Percentiles rank a stretch among this genome's conserved stretches.
These are phyloP conservation scores for Martes martes DNA, from an alignment of 2,113 vertebrate genomes.

Conservation along the genomic window DNA sequence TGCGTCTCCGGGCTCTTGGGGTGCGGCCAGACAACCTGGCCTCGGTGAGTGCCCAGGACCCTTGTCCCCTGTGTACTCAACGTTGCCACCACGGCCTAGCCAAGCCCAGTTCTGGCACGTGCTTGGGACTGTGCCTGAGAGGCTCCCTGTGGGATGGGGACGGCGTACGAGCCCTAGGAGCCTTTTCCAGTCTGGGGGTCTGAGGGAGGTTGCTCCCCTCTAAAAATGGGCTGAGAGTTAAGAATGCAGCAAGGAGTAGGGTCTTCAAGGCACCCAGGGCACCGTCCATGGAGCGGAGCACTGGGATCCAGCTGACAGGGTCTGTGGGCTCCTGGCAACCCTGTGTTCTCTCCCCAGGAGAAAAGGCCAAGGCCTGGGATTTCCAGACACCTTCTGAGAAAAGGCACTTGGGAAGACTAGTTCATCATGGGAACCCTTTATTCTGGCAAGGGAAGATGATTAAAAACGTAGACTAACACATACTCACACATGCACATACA, in stretches of 20 bases:
- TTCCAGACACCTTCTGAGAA: not conserved
- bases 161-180: accelerated
- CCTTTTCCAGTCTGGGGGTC: too few species aligned
- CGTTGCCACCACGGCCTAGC: accelerated
- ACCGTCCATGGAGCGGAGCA: accelerated
- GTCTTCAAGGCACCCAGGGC: not conserved
- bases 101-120: accelerated
- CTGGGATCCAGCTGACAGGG: not conserved
- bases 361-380: accelerated
- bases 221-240: not conserved
- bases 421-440: not conserved
- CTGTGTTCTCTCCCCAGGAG: not conserved
- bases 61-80: too few species aligned
- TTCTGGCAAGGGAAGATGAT: not conserved
- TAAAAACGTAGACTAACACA: not conserved
- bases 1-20: accelerated
- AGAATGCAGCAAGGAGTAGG: too few species aligned
- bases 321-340: accelerated
- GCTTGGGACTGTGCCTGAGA: not conserved
- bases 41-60: accelerated
- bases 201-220: too few species aligned
- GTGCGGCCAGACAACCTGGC: accelerated
- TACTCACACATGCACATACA: too few species aligned
- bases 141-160: not conserved
- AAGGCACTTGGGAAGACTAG: not conserved